Evolutionary conservation across 2,113 vertebrate genomes (phyloP), one percentile per base, ranked within the genome.

Genomic region (Notarius lentiginosus): DNA sequence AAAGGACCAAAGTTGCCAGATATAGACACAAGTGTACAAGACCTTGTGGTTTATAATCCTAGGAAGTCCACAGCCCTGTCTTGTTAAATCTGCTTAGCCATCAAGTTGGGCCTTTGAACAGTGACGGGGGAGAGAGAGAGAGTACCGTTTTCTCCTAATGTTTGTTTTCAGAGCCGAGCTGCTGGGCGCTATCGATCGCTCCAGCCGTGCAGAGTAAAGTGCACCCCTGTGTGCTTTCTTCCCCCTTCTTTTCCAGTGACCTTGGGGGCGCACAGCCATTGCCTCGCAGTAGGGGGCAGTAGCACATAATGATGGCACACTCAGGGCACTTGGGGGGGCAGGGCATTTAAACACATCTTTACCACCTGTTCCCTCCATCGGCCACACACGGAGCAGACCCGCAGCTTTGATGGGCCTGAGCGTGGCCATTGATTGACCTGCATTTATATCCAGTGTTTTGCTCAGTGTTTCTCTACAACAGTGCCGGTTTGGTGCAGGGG

Each of bases 221-320:
- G 91, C 88, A 91, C 91, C 92, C 89, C 93, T 77, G 88, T 91
- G 47, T 80, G 82, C 88, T 82, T 65, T 79, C 86, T 34, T 24
- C 80, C 89, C 27, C 84, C 79, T 87, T 73, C 88, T 84, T 87
- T 86, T 79, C 75, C 88, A 72, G 87, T 94, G 94, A 94, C 93
- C 94, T 92, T 88, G 87, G 70, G 92, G 91, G 85, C 91, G 85
- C 91, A 91, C 87, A 92, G 89, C 91, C 88, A 55, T 83, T 76
- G 89, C 87, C 91, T 86, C 92, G 3, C 94, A 94, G 92, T 90
- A 94, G 95, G 94, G 91, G 94, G 94, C 94, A 94, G 93, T 91
- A 93, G 91, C 82, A 92, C 92, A 93, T 94, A 94, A 94, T 94
- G 93, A 92, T 91, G 91, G 92, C 87, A 91, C 91, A 93, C 91